Evolutionary conservation across 2,888 invertebrate genomes (phyloP).

Genomic region (Mesochorus sp.): DNA sequence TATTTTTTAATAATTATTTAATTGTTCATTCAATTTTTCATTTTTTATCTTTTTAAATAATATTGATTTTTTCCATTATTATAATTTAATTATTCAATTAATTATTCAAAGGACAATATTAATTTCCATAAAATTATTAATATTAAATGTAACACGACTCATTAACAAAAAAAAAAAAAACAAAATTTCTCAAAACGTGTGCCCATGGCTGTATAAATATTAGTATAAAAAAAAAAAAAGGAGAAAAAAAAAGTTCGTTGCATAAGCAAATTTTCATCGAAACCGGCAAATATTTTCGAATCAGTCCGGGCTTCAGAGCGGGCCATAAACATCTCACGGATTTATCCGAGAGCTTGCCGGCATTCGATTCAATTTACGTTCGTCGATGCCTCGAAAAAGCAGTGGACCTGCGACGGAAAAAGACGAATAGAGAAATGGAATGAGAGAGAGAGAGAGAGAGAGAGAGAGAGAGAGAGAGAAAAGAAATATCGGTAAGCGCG

Average conservation of each 20-base stretch:
- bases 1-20: no score
- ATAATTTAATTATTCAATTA: no score
- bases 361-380: conserved; percentile 78
- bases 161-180: no score
- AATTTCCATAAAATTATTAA: no score
- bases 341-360: conserved; percentile 70
- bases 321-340: conserved; percentile 74
- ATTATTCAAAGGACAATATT: no score
- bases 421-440: neutral
- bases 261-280: conserved; percentile 57
- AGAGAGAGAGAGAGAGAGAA: conserved; percentile 17
- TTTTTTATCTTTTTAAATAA: no score
- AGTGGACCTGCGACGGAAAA: conserved; percentile 62
- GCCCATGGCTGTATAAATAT: neutral
- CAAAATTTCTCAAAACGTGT: neutral
- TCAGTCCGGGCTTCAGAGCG: conserved; percentile 65
- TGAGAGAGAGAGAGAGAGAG: conserved; percentile 57
- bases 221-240: no score
- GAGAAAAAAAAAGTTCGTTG: no score
- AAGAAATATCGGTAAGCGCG: conserved; percentile 67
- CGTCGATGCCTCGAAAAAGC: conserved; percentile 69
- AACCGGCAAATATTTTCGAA: conserved; percentile 54
- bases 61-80: no score
- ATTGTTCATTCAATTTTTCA: no score
- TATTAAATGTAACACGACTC: no score